Evolutionary conservation across 2,888 invertebrate genomes (phyloP), one percentile per base, ranked within the genome.

Genomic region (Gandaritis pyraliata): DNA sequence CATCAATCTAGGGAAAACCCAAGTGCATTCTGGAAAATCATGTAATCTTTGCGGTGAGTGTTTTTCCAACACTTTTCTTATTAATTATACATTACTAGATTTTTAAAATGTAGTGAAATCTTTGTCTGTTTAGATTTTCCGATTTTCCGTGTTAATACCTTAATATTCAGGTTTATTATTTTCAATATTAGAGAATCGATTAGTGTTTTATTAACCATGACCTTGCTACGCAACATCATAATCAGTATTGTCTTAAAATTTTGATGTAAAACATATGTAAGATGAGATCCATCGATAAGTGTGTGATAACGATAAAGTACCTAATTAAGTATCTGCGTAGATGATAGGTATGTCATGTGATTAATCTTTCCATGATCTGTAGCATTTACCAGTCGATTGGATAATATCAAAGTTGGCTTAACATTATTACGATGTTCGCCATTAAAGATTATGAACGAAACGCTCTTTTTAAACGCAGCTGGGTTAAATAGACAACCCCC

Each of bases 21-120:
- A 67, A 71, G 75, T 76, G 77, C 71, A 76, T 72, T 73, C 72
- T 66, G 70, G 71, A 72, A 77, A 77, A 87, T 66, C 76, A 89
- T 88, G 88, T 85, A 77, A 84, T 71, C 29, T 45, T 69, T 69
- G 70, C 63, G 83, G 87, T 87, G 76, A 81, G 80, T 66, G n/a
- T 30, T 43, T 16, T 41, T 16, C 11, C 13, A 8, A 7, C 41
- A 43, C 3, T 1, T 7, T 8, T 13, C 6, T 6, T 13, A 8
- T 6, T 2, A 2, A 3, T 43, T 43, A 3, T 11, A 10, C 33
- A 33, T 33, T 8, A 33, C 23, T 10, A 33, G 10, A 33, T 11
- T 2, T 33, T 8, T 0, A 33, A 11, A 11, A 33, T n/a, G 2
- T 8, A 33, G 3, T 8, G 13, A 1, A 15, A 13, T 13, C 15